A percentile compares a stretch with the other conserved stretches of the same genome.
Conservation (phyloP, 2,113 vertebrate species). For the Aspidoscelis tigris region DNA sequence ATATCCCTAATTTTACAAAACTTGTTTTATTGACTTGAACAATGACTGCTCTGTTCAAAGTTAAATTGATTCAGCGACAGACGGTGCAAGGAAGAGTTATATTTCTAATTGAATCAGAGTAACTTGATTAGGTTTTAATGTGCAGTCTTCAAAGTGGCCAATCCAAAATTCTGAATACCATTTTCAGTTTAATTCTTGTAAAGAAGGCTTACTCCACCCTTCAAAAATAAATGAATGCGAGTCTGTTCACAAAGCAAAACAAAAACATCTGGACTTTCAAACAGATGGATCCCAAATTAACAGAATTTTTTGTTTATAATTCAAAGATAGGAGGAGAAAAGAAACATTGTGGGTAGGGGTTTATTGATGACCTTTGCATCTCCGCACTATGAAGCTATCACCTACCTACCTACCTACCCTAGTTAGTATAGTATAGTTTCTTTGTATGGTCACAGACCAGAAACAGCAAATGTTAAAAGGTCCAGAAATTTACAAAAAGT, state of each 20-base stretch:
- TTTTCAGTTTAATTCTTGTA: not conserved
- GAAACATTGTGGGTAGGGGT: no score
- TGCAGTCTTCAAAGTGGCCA: not conserved
- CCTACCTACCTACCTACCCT: no score
- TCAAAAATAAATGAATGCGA: not conserved
- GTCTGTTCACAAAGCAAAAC: not conserved
- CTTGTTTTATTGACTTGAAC: slow-evolving; percentile 19
- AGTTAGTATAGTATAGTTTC: no score
- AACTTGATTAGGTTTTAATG: slow-evolving; percentile 10
- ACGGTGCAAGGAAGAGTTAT: slow-evolving; percentile 13
- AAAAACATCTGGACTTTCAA: no score
- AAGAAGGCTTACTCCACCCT: not conserved
- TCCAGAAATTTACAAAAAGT: no score
- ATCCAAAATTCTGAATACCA: not conserved
- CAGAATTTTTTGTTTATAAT: no score
- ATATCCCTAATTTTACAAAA: slow-evolving; percentile 42
- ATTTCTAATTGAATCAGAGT: not conserved
- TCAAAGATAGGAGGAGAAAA: no score
- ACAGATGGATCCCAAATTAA: no score
- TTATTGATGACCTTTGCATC: no score
- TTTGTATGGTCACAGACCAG: no score
- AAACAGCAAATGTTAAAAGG: no score
- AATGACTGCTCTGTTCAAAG: slow-evolving; percentile 30
- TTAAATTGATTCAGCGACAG: slow-evolving; percentile 41
- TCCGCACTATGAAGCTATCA: no score